Base-by-base conservation (phyloP, 2,888 invertebrate genomes). In the Apodemia mormo region DNA sequence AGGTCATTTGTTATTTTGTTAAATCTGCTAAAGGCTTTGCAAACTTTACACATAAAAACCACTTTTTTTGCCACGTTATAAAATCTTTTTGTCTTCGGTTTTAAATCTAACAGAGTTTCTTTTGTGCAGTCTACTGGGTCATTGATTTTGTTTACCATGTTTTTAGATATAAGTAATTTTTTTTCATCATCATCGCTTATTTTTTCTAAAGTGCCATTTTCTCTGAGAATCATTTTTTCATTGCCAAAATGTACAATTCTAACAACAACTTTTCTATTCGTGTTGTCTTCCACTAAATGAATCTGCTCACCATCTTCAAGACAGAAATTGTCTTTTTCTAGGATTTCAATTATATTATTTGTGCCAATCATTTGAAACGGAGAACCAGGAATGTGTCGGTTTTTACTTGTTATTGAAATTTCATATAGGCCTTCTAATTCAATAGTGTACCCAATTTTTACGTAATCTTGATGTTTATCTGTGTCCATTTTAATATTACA, bases 361-460 rank as follows among this genome's bases (percentile, higher is more conserved):
- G 89, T 85, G 30, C 94, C 92, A 70, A 88, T 93, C 4, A 95
- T 87, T 68, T 82, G 82, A 77, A 93, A 95, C 1, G 95, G 95
- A 33, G 95, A 95, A n/a, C 95, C 95, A 49, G 92, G 90, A 58
- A 95, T 87, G 77, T 91, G 88, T 79, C 93, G 92, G 1, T 94
- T 94, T 80, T 94, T 90, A 69, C 93, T 94, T 22, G 94, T 94
- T 64, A 95, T 88, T 45, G 90, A 94, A 54, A 95, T 87, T 82
- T 94, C 94, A 78, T 95, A 94, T 79, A 92, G 91, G 3, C 95
- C 95, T 78, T 91, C 89, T 73, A 89, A 82, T 65, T 84, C 88
- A 1, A 94, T 94, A 2, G 85, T 82, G 73, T 94, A 95, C 56
- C 86, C 86, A 58, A 95, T 83, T 85, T 92, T 94, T 0, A 89